phyloP scores from a whole-genome alignment of 1,140 invertebrate species.

The Aleiodes sp. region DNA sequence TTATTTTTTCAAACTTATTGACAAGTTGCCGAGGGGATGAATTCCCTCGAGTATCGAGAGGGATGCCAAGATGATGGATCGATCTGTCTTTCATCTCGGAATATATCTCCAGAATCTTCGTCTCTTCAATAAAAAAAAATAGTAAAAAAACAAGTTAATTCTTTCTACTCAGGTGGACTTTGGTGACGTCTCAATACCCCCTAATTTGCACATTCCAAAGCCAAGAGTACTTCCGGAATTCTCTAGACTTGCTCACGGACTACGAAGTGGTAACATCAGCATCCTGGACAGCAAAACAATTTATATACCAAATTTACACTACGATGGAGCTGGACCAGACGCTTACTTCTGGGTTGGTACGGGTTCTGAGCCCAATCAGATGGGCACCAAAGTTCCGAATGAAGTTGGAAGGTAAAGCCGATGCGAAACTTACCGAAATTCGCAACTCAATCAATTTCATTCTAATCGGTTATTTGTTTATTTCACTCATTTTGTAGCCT shows the following conservation, averaged over 20 bases:
- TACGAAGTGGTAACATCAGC: conserved; percentile 89
- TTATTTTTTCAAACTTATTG: neutral
- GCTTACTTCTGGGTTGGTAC: conserved; percentile 94
- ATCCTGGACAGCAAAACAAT: conserved; percentile 92
- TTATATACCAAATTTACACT: conserved; percentile 92
- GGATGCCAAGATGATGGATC: conserved; percentile 25
- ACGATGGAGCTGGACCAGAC: conserved; percentile 88
- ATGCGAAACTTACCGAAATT: neutral
- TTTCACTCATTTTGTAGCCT: conserved; percentile 66
- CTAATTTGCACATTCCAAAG: conserved; percentile 77
- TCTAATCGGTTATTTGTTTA: conserved; percentile 3
- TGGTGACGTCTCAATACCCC: conserved; percentile 82
- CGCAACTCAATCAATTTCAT: neutral
- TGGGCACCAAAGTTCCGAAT: conserved; percentile 88
- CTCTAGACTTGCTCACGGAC: conserved; percentile 83
- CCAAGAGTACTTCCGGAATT: conserved; percentile 84
- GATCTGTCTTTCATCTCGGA: neutral
- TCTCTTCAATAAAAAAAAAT: neutral
- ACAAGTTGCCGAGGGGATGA: neutral
- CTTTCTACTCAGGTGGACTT: conserved; percentile 78
- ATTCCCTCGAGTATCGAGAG: neutral
- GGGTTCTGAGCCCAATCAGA: conserved; percentile 80
- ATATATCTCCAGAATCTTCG: neutral
- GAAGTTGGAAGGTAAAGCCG: conserved; percentile 77
- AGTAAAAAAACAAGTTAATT: neutral